Evolutionary conservation across 2,888 invertebrate genomes (phyloP).

Genomic region (Pollenia griseotomentosa): DNA sequence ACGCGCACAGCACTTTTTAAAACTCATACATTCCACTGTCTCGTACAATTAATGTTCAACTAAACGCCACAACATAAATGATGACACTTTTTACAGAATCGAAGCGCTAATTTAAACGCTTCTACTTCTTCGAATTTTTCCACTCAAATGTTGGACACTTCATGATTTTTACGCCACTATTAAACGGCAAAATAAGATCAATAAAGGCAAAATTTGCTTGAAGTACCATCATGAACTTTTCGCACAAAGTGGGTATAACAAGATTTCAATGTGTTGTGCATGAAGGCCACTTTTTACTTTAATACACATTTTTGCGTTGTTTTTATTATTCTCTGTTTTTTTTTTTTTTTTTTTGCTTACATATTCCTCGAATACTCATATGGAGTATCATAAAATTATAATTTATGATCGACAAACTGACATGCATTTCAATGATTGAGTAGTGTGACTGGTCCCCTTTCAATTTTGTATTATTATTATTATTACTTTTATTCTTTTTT

Average conservation of each 20-base stretch:
- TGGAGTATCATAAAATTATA: conserved; percentile 73
- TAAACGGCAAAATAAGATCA: conserved; percentile 49
- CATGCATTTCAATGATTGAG: conserved; percentile 70
- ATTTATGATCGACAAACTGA: conserved; percentile 74
- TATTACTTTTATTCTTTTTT: not conserved
- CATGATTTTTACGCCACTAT: conserved; percentile 43
- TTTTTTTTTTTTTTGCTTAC: conserved; percentile 40
- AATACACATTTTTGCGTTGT: not conserved
- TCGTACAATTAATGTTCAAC: conserved; percentile 61
- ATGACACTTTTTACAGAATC: conserved; percentile 64
- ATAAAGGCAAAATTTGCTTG: conserved; percentile 12
- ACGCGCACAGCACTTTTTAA: not conserved
- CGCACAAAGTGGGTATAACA: conserved; percentile 13
- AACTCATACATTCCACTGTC: conserved; percentile 23
- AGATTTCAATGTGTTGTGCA: conserved; percentile 7
- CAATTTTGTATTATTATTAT: conserved; percentile 6
- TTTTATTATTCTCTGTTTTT: not conserved
- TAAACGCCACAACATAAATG: conserved; percentile 68
- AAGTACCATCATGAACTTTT: not conserved
- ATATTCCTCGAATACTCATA: conserved; percentile 64
- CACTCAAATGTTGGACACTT: conserved; percentile 48
- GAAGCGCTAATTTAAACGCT: conserved; percentile 66
- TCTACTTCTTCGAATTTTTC: conserved; percentile 44
- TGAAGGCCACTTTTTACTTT: conserved; percentile 48
- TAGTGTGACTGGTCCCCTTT: conserved; percentile 49